Evolutionary conservation across 1,140 invertebrate genomes (phyloP), one percentile per base, ranked within the genome.

Genomic region (Eupeodes corollae): DNA sequence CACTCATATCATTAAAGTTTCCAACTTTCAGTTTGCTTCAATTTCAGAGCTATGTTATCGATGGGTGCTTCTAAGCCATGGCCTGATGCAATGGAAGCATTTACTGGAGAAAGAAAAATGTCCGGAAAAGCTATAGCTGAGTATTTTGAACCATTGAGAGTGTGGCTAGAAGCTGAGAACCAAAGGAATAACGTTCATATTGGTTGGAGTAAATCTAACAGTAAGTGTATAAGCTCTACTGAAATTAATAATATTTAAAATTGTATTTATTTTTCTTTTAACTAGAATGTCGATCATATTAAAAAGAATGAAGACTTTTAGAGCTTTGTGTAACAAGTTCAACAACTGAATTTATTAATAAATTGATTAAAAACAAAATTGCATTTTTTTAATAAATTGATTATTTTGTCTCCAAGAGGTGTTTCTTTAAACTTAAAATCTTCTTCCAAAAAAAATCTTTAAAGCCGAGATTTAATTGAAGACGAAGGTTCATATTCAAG

Each of bases 91-190:
- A 79, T 94, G 77, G 77, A 88, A 64, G 75, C 75, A 15, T 68
- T 94, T 16, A 90, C 88, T 26, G 86, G 86, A 0, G 78, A 83
- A 58, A 70, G 78, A 19, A 74, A 74, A 40, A 86, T 93, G 80
- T 76, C 77, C 44, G 82, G 84, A 2, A 70, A 75, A 48, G 79
- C 86, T 5, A 70, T 90, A 1, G 68, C 88, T 42, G 80, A 86
- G 53, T 90, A 86, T 68, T 89, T 88, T 67, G 70, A 75, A 46
- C 86, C 86, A 1, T 65, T 92, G 0, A 69, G 79, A 19, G 74
- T 82, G n/a, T 92, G 84, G 84, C 66, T 92, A n/a, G 71, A 78
- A 53, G 70, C 75, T 9, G 80, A 91, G 63, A 93, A 93, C 58
- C 72, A 74, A 37, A 75, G 79, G 50, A 82, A 78, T 31, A 77